These are phyloP conservation scores for Crocidura indochinensis DNA, from an alignment of 2,797 vertebrate species.

Conservation along the genomic window DNA sequence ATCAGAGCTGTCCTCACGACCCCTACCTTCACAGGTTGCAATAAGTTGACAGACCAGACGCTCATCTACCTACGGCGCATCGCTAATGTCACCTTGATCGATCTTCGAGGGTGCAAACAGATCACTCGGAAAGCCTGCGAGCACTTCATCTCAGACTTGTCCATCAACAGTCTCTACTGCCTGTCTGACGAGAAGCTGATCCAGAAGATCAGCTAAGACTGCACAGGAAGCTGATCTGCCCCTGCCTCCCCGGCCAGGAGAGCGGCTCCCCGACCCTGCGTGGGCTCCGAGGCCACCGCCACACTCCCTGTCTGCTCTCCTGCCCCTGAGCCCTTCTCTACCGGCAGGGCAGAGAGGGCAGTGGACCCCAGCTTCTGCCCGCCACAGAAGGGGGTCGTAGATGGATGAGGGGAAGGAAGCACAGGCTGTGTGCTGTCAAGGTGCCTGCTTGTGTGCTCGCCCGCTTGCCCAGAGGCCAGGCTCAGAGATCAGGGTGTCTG, in stretches of 20 bases:
- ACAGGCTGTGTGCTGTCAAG: constrained; percentile 78
- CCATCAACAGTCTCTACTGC: constrained; percentile 98
- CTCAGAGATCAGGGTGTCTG: constrained; percentile 66
- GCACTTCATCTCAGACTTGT: constrained; percentile 98
- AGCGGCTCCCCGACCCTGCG: constrained; percentile 83
- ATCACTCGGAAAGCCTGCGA: constrained; percentile 97
- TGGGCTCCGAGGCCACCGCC: constrained; percentile 81
- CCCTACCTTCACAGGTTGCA: constrained; percentile 93
- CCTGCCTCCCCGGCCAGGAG: constrained; percentile 87
- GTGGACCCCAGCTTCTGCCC: constrained; percentile 82
- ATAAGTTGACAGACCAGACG: constrained; percentile 96
- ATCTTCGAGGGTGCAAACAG: constrained; percentile 97
- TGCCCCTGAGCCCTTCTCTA: constrained; percentile 81
- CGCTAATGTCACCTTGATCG: constrained; percentile 95
- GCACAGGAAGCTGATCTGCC: constrained; percentile 89
- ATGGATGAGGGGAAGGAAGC: constrained; percentile 65
- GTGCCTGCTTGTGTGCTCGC: constrained; percentile 66
- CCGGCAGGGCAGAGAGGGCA: constrained; percentile 83
- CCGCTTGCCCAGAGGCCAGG: constrained; percentile 65
- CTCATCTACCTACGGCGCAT: constrained; percentile 96
- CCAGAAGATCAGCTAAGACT: constrained; percentile 97
- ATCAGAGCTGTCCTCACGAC: background rate
- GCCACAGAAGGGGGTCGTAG: constrained; percentile 85
- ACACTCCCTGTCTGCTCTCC: constrained; percentile 84
- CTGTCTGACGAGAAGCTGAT: constrained; percentile 99